Conservation (phyloP, 2,888 invertebrate species). For the Oligia strigilis region DNA sequence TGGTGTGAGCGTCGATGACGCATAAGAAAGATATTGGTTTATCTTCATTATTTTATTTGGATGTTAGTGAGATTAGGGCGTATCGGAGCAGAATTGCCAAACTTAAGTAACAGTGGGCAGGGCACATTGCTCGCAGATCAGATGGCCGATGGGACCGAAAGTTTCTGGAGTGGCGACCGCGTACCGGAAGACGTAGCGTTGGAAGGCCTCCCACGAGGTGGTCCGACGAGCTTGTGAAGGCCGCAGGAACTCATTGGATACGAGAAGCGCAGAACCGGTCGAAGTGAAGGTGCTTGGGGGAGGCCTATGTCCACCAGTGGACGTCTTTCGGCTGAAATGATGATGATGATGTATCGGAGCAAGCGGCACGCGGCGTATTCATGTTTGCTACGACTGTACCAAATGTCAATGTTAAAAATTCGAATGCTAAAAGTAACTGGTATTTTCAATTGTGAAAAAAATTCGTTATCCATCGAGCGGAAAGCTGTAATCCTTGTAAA, state of each 20-base stretch:
- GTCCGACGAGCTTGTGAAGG: no score
- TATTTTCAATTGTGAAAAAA: constrained; percentile 7
- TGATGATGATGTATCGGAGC: neutral
- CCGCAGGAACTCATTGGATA: no score
- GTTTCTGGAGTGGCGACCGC: no score
- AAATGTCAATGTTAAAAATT: constrained; percentile 10
- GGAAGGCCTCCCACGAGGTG: no score
- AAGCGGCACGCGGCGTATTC: constrained; percentile 23
- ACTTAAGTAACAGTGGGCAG: no score
- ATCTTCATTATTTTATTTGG: constrained; percentile 71
- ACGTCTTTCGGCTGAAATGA: no score
- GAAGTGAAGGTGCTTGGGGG: no score
- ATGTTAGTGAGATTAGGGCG: constrained; percentile 46
- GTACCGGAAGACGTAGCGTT: no score
- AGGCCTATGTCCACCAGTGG: no score
- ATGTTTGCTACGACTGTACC: constrained; percentile 35
- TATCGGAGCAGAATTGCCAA: neutral
- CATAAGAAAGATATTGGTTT: constrained; percentile 72
- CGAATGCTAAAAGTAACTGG: neutral
- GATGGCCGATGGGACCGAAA: no score
- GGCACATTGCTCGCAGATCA: no score
- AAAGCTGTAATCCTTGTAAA: constrained; percentile 58
- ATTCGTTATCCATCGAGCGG: constrained; percentile 42
- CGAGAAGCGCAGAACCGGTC: no score
- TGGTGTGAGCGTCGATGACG: constrained; percentile 63